A percentile compares a stretch with the other conserved stretches of the same genome.
Conservation (phyloP, 2,113 vertebrate genomes). For the Hymenochirus boettgeri region DNA sequence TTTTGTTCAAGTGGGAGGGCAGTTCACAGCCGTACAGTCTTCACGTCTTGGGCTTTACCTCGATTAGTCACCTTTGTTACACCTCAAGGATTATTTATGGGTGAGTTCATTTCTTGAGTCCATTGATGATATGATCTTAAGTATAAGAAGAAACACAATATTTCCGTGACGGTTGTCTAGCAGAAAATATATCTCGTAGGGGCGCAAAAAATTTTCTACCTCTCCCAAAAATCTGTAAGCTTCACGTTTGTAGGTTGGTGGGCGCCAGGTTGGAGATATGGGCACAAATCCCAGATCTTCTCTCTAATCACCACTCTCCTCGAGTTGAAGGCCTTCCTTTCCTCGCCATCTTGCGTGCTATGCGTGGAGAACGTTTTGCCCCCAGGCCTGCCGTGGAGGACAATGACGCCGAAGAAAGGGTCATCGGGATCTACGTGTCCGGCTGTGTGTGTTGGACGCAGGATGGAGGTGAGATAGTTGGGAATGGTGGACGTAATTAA, state of each 20-base stretch:
- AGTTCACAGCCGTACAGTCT: constrained; percentile 87
- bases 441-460: constrained; percentile 76
- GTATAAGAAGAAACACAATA: too few species aligned
- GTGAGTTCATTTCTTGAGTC: constrained; percentile 62
- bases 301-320: constrained; percentile 77
- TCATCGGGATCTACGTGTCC: constrained; percentile 47
- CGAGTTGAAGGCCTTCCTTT: constrained; percentile 85
- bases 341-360: constrained; percentile 66
- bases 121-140: not conserved
- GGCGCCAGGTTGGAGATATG: constrained; percentile 65
- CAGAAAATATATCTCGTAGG: too few species aligned
- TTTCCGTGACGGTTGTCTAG: too few species aligned
- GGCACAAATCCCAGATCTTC: constrained; percentile 90
- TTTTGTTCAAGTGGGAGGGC: constrained; percentile 70
- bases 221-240: too few species aligned
- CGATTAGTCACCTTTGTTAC: constrained; percentile 84
- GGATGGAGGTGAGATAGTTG: constrained; percentile 79
- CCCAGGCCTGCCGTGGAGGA: constrained; percentile 52
- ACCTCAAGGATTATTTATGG: constrained; percentile 94
- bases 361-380: constrained; percentile 83
- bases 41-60: constrained; percentile 83
- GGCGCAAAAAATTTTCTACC: too few species aligned
- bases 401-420: constrained; percentile 36
- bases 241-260: constrained; percentile 69
- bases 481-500: too few species aligned